Evolutionary conservation across 1,140 invertebrate genomes (phyloP), one percentile per base, ranked within the genome.

Genomic region (Arion vulgaris): DNA sequence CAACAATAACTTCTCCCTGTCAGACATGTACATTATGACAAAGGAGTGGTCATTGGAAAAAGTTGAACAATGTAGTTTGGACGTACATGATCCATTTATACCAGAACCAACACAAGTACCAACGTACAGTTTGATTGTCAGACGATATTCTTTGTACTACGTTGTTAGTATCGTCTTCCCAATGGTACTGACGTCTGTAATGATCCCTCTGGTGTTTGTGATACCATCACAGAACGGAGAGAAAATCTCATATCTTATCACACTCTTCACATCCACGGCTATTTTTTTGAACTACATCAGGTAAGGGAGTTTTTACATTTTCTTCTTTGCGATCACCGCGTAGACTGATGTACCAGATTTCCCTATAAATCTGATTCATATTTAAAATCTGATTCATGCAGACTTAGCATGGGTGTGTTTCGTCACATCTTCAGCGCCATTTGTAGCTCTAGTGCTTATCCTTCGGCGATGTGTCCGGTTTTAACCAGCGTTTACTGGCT

Each of bases 81-180:
- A 57, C 1, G 9, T 57, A 4, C 19, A n/a, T 57, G 53, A 57
- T 15, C 4, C 2, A 4, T 5, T 5, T 57, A 57, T 15, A 11
- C 45, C 45, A 15, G 15, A 4, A n/a, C 2, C 0, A 34, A 36
- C 91, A 84, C 91, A 91, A 1, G 90, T 93, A 83, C 89, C 93
- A 9, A 72, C 28, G 9, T 28, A 85, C 51, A 23, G 41, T 41
- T 36, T 88, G n/a, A 49, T 15, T 0, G 15, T 87, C 1, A 28
- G 28, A 39, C 80, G 86, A 13, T 19, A 76, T 57, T 76, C 77
- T 0, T 69, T 72, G 23, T 87, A 82, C 49, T 84, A 84, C 75
- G 66, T 83, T n/a, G 51, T 85, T 11, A 85, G 62, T 17, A 62
- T 87, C 2, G 66, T 87, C 38, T 36, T 86, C 66, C 87, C 87